Conservation (phyloP, 2,113 vertebrate species). For the Ctenomys sociabilis region DNA sequence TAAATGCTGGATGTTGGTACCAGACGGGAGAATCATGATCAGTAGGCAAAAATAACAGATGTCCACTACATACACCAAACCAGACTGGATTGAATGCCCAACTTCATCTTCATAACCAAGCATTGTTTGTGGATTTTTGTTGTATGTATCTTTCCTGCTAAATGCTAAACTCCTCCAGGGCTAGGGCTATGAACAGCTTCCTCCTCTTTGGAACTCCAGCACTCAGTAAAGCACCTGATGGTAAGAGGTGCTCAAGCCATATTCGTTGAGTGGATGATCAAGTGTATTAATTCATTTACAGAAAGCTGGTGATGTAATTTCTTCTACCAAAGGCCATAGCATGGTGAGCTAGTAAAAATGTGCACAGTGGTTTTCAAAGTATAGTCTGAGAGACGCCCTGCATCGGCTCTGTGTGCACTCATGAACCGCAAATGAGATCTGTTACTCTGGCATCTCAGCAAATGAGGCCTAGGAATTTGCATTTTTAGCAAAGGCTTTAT, state of each 20-base stretch:
- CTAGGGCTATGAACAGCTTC: not conserved
- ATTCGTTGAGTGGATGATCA: conserved; percentile 5
- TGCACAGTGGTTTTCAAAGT: not conserved
- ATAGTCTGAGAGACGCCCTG: not conserved
- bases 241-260: not conserved
- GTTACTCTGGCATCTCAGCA: not conserved
- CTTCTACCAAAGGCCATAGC: not conserved
- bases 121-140: not conserved
- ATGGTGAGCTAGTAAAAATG: not conserved
- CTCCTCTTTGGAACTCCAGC: not conserved
- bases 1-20: conserved; percentile 60
- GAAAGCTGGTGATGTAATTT: not conserved
- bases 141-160: not conserved
- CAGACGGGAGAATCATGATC: conserved; percentile 64
- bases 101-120: conserved; percentile 52
- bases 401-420: not conserved
- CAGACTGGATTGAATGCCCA: conserved; percentile 60
- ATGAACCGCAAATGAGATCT: not conserved
- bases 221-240: not conserved
- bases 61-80: conserved; percentile 55
- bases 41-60: conserved; percentile 70
- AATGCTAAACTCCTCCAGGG: not conserved
- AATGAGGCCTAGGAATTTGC: not conserved
- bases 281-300: not conserved
- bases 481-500: not conserved